A percentile compares a stretch with the other conserved stretches of the same genome.
These are phyloP conservation scores for Parnassius glacialis DNA, from an alignment of 2,888 invertebrate genomes.

Conservation along the genomic window DNA sequence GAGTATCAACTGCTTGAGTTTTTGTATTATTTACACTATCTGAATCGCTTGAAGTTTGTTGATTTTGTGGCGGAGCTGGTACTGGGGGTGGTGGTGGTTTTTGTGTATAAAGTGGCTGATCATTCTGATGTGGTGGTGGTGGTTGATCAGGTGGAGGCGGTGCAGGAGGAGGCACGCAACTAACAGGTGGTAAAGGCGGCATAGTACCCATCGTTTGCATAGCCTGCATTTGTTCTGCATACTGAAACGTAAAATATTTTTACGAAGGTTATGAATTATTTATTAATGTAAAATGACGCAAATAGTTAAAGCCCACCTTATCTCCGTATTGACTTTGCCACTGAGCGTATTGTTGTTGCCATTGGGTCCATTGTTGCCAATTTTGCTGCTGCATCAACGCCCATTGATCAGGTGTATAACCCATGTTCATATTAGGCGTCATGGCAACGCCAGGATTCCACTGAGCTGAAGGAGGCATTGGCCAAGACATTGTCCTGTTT, in stretches of 20 bases:
- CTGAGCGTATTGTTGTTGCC: conserved; percentile 89
- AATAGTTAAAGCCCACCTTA: conserved; percentile 71
- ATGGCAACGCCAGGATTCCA: conserved; percentile 57
- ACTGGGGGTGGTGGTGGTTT: conserved; percentile 33
- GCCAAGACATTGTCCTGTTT: conserved; percentile 61
- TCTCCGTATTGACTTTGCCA: conserved; percentile 89
- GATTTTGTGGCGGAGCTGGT: conserved; percentile 15
- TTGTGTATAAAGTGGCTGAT: conserved; percentile 60
- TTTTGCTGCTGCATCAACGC: conserved; percentile 85
- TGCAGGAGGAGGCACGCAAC: conserved; percentile 40
- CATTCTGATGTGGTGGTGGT: conserved; percentile 69
- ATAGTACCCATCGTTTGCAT: conserved; percentile 50
- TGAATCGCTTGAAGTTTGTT: conserved; percentile 26
- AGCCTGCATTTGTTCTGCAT: conserved; percentile 66
- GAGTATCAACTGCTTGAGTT: conserved; percentile 48
- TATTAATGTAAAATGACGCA: background rate
- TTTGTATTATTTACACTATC: conserved; percentile 40
- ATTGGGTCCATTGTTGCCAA: conserved; percentile 88
- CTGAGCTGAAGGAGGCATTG: conserved; percentile 53
- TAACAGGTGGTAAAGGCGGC: conserved; percentile 47
- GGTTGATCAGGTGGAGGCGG: conserved; percentile 53
- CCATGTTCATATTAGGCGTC: conserved; percentile 57
- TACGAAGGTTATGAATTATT: background rate
- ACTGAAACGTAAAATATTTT: conserved; percentile 47
- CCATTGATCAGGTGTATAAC: conserved; percentile 85